Percentiles rank a stretch among this genome's conserved stretches.
phyloP scores from a whole-genome alignment of 2,797 vertebrate genomes.

The Artibeus lituratus region DNA sequence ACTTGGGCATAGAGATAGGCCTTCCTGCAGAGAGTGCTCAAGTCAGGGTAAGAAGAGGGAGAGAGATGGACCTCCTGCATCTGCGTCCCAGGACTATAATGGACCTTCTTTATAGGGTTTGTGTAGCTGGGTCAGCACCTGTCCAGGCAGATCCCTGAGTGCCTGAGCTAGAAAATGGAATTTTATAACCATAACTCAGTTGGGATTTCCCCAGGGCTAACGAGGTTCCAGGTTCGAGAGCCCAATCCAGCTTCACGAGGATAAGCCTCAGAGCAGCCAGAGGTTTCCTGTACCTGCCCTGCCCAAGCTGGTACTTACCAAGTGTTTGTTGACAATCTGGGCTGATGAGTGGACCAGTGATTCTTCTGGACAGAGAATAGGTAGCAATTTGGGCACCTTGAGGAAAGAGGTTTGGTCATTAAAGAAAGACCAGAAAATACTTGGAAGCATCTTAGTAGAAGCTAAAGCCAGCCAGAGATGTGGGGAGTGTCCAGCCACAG shows the following conservation, averaged over 20 bases:
- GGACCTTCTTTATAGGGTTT: background rate
- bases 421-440: slow-evolving; percentile 20
- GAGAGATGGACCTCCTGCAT: background rate
- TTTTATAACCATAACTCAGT: slow-evolving; percentile 1
- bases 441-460: slow-evolving; percentile 2
- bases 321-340: slow-evolving; percentile 88
- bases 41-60: background rate
- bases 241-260: background rate
- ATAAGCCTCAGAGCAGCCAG: background rate
- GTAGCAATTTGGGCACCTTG: slow-evolving; percentile 90
- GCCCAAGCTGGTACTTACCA: slow-evolving; percentile 82
- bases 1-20: background rate
- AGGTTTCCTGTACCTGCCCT: background rate
- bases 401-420: slow-evolving; percentile 54
- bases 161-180: background rate
- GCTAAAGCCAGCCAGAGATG: background rate
- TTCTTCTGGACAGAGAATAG: slow-evolving; percentile 87
- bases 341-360: slow-evolving; percentile 89
- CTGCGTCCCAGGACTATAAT: background rate
- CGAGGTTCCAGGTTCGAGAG: background rate
- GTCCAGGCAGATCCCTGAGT: background rate
- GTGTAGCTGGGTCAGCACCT: background rate
- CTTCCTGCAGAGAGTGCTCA: background rate
- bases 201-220: background rate
- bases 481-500: background rate